Evolutionary conservation across 2,888 invertebrate species (phyloP).

Genomic region (Heliconius aoede): DNA sequence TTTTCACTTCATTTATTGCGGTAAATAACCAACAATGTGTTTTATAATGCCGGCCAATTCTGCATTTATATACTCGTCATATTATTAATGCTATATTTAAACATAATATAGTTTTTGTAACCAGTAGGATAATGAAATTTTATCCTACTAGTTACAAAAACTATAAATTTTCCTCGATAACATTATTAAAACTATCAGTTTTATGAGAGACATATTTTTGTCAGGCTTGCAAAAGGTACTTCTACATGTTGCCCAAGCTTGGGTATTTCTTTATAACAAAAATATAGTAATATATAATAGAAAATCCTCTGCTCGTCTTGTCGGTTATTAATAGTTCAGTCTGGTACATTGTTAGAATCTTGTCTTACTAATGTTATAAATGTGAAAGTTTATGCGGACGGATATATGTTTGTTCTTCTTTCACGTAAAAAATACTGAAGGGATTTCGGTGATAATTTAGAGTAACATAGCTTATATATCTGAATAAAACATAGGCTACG

Average conservation of each 20-base stretch:
- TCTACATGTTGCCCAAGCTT: constrained; percentile 8
- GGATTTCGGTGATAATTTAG: neutral
- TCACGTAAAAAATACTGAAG: neutral
- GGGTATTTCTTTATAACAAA: constrained; percentile 32
- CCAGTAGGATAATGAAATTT: too few relatives aligned
- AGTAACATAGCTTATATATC: neutral
- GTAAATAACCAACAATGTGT: neutral
- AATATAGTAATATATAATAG: constrained; percentile 28
- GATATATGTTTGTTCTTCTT: constrained; percentile 1
- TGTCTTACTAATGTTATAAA: constrained; percentile 17
- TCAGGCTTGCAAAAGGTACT: neutral
- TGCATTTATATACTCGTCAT: neutral
- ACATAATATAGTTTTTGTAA: neutral
- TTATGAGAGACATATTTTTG: constrained; percentile 6
- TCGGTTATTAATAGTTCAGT: constrained; percentile 35
- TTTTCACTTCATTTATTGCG: constrained; percentile 18
- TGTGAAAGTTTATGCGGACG: neutral
- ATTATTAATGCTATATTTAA: neutral
- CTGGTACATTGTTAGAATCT: constrained; percentile 41
- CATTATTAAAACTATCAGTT: neutral
- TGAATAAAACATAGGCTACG: neutral
- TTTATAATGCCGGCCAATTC: neutral
- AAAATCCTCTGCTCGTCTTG: constrained; percentile 25
- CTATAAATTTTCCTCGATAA: neutral
- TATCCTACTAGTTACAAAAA: too few relatives aligned